Evolutionary conservation across 2,797 vertebrate genomes (phyloP).

Genomic region (Pteronotus mesoamericanus): DNA sequence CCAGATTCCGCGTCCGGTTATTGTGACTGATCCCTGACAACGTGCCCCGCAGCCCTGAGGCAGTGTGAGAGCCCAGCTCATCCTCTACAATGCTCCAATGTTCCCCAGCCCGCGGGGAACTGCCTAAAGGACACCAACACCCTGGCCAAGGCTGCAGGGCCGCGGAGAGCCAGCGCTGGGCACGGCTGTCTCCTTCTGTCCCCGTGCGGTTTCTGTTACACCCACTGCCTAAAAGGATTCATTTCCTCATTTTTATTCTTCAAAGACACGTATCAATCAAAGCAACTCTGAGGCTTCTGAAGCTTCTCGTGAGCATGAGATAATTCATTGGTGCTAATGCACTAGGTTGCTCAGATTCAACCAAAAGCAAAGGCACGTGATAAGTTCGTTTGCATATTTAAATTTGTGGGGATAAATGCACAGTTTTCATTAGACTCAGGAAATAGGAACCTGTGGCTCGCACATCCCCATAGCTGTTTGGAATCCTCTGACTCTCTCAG

Average conservation of each 20-base stretch:
- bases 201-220: background rate
- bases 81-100: no score
- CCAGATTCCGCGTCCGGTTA: background rate
- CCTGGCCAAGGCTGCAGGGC: background rate
- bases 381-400: background rate
- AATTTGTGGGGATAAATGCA: background rate
- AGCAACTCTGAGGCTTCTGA: background rate
- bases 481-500: background rate
- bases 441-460: background rate
- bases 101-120: background rate
- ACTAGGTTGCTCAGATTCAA: background rate
- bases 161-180: background rate
- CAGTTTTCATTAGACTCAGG: background rate
- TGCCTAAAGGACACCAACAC: background rate
- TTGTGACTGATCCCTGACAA: background rate
- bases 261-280: background rate
- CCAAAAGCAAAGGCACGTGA: background rate
- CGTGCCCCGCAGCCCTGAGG: background rate
- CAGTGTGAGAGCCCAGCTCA: no score
- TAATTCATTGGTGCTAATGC: background rate
- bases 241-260: background rate
- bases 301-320: slow-evolving; percentile 3
- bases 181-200: background rate
- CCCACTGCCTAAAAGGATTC: background rate
- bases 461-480: background rate